phyloP scores from a whole-genome alignment of 2,113 vertebrate species.

The Scopus umbretta region DNA sequence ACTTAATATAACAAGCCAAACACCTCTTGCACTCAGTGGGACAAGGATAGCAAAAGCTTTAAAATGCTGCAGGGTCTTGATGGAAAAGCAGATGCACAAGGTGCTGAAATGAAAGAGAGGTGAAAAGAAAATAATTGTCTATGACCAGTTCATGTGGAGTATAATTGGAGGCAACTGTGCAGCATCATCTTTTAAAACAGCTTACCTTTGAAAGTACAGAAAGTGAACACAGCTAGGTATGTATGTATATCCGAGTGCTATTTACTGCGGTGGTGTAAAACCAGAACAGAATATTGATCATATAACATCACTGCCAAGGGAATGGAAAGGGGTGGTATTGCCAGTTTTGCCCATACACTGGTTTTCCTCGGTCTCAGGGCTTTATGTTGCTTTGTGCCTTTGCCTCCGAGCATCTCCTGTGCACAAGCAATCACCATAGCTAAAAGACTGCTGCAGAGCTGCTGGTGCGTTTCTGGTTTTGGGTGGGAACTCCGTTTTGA shows the following conservation, averaged over 20 bases:
- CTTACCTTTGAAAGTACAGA: background rate
- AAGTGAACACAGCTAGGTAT: background rate
- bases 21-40: background rate
- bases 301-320: background rate
- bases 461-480: rapidly evolving
- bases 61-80: background rate
- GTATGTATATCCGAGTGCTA: background rate
- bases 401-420: background rate
- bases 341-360: background rate
- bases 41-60: background rate
- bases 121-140: background rate
- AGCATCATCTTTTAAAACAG: background rate
- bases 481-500: background rate
- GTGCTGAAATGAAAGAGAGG: background rate
- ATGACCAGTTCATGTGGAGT: background rate
- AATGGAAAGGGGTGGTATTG: too few relatives aligned
- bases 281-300: background rate
- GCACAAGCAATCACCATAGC: background rate
- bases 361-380: background rate
- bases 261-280: background rate
- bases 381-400: background rate
- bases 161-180: background rate
- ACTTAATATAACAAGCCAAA: background rate
- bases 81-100: background rate
- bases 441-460: background rate